Base-by-base conservation (phyloP, 2,888 invertebrate species). In the Lamellibrachia satsuma region DNA sequence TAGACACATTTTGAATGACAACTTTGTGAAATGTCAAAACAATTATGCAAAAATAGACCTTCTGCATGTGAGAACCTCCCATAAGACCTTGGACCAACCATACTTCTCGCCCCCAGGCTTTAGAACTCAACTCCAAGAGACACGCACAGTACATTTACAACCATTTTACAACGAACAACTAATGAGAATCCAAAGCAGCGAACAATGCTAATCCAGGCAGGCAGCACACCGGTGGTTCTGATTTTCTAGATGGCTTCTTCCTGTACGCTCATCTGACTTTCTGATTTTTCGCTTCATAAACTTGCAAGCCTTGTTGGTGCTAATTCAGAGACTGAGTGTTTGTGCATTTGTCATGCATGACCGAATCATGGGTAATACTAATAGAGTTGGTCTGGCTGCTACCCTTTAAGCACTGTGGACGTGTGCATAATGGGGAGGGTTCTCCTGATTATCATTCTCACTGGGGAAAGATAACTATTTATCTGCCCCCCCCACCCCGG, bases 251-350 rank as follows among this genome's bases (percentile, higher is more conserved):
- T 75, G 75, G 75, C 75, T 75, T 22, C 75, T 3, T 75, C 75
- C 75, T 75, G 75, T 22, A 75, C n/a, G 75, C 75, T 75, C 75
- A 75, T 75, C 75, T 75, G 75, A 75, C 75, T 75, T 75, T 75
- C 75, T 75, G 75, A 75, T 75, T 75, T 75, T 22, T 75, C 75
- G 75, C 75, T 75, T n/a, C 75, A 75, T 75, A 75, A 75, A 75
- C 15, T 15, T 22, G n/a, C 75, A 75, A 75, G 75, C 75, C 75
- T 75, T 75, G 75, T 75, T 75, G 75, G 75, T 15, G 75, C 75
- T 75, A 75, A 75, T 75, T 75, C 75, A 75, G 75, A 75, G 75
- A 75, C 75, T 75, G 75, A n/a, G 55, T 75, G 75, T 75, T 75
- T 75, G 75, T 75, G 75, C 75, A 1, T 75, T 75, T n/a, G 75